Percentiles rank a stretch among this genome's conserved stretches.
Evolutionary conservation across 2,888 invertebrate species (phyloP).

Genomic region (Drosophila borborema): DNA sequence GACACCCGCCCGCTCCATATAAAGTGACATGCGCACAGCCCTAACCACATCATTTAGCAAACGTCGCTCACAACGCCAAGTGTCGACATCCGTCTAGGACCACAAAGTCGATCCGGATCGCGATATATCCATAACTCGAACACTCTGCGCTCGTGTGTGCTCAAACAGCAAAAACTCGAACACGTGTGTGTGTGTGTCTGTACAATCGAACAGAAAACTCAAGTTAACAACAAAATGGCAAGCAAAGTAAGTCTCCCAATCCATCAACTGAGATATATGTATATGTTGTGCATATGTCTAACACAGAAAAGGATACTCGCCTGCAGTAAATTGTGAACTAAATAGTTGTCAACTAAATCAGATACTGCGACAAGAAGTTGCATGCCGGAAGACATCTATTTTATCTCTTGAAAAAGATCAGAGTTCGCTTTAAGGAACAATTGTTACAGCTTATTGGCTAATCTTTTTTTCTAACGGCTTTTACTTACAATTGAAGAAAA

Average conservation of each 20-base stretch:
- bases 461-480: too few species aligned
- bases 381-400: too few species aligned
- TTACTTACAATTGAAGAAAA: too few species aligned
- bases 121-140: constrained; percentile 33
- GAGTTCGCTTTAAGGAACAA: too few species aligned
- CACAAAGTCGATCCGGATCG: constrained; percentile 20
- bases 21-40: constrained; percentile 58
- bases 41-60: constrained; percentile 71
- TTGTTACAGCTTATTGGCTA: too few species aligned
- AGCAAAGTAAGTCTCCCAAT: constrained; percentile 76
- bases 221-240: constrained; percentile 65
- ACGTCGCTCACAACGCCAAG: constrained; percentile 53
- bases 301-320: too few species aligned
- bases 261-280: too few species aligned
- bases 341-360: too few species aligned
- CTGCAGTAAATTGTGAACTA: too few species aligned
- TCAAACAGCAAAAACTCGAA: neutral
- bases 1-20: constrained; percentile 60
- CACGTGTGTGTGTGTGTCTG: constrained; percentile 30
- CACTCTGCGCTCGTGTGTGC: constrained; percentile 3
- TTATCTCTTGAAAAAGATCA: too few species aligned
- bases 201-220: constrained; percentile 35
- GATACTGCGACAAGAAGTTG: too few species aligned
- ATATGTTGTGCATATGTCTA: too few species aligned
- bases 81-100: constrained; percentile 56